Base-by-base conservation (phyloP, 2,797 vertebrate species). In the Lindbergichthys nudifrons region DNA sequence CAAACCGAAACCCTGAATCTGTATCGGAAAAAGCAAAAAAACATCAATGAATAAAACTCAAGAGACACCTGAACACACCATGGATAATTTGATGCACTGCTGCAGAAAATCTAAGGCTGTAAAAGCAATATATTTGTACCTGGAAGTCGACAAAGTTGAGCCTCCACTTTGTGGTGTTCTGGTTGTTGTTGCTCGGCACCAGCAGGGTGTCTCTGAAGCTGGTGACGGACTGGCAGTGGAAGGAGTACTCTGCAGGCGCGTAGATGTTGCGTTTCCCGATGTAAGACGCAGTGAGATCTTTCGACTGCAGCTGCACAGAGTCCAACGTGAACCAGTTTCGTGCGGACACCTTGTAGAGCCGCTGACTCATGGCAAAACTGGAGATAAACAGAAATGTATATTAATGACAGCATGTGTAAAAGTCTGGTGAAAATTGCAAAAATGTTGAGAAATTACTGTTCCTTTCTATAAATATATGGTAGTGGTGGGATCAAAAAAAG, bases 1-100 rank as follows among this genome's bases (percentile, higher is more conserved):
- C 84, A 93, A 75, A 21, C 82, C 46, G 63, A 96, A 97, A 52
- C 94, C 96, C 67, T 98, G 97, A 87, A 98, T 97, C 97, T 98
- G 89, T 19, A 26, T 39, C 0, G 5, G 2, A 21, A 53, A n/a
- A n/a, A n/a, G n/a, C n/a, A n/a, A n/a, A n/a, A 58, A 42, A 50
- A 59, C 57, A 36, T 19, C 4, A 62, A 53, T 56, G n/a, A 70
- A 46, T 32, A 65, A 39, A 15, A 41, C 13, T 9, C 10, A 73
- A 32, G 21, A 41, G 23, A 12, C 19, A 26, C 11, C 5, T 18
- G 13, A 30, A 57, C 57, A 77, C 3, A 32, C 18, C 10, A 8
- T 16, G 42, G 71, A 46, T 46, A 42, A 30, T 11, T 10, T 43
- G 23, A 69, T 16, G 26, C 8, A 11, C 0, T 48, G 5, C n/a